Conservation (phyloP, 1,140 invertebrate species). For the Pantala flavescens region DNA sequence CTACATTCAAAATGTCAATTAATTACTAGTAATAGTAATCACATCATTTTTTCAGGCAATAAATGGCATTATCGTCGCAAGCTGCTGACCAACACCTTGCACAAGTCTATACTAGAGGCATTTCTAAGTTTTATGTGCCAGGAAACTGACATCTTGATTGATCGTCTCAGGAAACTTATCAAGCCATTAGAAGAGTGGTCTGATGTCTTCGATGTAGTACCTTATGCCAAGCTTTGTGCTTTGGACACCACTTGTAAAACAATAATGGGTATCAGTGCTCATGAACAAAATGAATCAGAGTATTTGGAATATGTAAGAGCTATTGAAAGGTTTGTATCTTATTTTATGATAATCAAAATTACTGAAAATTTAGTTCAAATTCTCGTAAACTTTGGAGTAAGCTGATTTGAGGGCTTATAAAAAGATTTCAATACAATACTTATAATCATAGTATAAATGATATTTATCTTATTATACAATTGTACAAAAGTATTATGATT, state of each 20-base stretch:
- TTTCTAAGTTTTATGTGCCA: conserved; percentile 42
- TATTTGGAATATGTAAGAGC: conserved; percentile 48
- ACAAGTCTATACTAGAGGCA: conserved; percentile 59
- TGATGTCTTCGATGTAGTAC: conserved; percentile 46
- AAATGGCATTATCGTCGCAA: conserved; percentile 58
- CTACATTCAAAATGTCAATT: too few relatives aligned
- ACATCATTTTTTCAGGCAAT: conserved; percentile 34
- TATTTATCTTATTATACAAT: too few relatives aligned
- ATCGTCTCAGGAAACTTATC: conserved; percentile 46
- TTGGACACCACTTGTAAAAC: conserved; percentile 59
- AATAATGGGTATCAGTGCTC: conserved; percentile 53
- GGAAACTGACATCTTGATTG: conserved; percentile 42
- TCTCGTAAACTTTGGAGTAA: too few relatives aligned
- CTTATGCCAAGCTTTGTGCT: conserved; percentile 49
- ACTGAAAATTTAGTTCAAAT: too few relatives aligned
- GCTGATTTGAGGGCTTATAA: too few relatives aligned
- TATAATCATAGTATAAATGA: too few relatives aligned
- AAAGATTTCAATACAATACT: too few relatives aligned
- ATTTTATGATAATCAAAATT: too few relatives aligned
- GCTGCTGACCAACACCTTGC: conserved; percentile 65
- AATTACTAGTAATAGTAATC: too few relatives aligned
- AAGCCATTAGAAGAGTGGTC: conserved; percentile 32
- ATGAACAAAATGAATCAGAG: conserved; percentile 45
- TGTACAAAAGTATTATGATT: too few relatives aligned
- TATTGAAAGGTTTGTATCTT: conserved; percentile 38